phyloP scores from a whole-genome alignment of 2,113 vertebrate genomes.

The Amphiprion percula region DNA sequence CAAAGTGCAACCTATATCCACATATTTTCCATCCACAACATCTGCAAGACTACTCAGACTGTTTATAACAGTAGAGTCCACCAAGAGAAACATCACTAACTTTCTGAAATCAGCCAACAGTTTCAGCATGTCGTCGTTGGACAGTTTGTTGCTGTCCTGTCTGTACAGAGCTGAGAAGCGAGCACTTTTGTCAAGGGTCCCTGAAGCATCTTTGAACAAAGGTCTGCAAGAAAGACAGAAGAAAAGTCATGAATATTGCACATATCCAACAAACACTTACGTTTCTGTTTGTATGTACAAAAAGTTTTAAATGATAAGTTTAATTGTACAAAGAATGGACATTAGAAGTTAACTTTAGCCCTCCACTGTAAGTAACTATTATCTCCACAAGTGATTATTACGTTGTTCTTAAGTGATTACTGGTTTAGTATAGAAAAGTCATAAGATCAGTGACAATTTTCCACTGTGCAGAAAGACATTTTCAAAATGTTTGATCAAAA shows the following conservation, averaged over 20 bases:
- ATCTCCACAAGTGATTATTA: not conserved
- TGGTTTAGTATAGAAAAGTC: no score
- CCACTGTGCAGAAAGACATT: no score
- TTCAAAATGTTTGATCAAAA: no score
- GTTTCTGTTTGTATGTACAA: not conserved
- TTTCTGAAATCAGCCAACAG: slow-evolving; percentile 96
- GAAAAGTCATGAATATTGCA: slow-evolving; percentile 8
- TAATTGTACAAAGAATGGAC: not conserved
- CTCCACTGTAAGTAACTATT: no score
- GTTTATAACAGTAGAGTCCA: not conserved
- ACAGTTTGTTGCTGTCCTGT: slow-evolving; percentile 97
- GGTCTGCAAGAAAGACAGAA: slow-evolving; percentile 82
- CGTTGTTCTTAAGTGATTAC: no score
- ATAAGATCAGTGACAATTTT: no score
- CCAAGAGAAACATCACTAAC: slow-evolving; percentile 83
- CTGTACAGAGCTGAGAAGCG: slow-evolving; percentile 96
- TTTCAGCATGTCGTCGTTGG: slow-evolving; percentile 97
- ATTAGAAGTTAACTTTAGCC: not conserved
- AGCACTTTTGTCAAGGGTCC: slow-evolving; percentile 93
- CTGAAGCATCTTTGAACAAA: slow-evolving; percentile 93
- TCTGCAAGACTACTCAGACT: slow-evolving; percentile 31
- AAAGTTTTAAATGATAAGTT: not conserved
- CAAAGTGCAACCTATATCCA: slow-evolving; percentile 29
- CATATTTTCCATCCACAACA: slow-evolving; percentile 40
- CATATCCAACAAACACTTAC: not conserved